These are phyloP conservation scores for Eudasyphora cyanicolor DNA, from an alignment of 2,888 invertebrate species.

Conservation along the genomic window DNA sequence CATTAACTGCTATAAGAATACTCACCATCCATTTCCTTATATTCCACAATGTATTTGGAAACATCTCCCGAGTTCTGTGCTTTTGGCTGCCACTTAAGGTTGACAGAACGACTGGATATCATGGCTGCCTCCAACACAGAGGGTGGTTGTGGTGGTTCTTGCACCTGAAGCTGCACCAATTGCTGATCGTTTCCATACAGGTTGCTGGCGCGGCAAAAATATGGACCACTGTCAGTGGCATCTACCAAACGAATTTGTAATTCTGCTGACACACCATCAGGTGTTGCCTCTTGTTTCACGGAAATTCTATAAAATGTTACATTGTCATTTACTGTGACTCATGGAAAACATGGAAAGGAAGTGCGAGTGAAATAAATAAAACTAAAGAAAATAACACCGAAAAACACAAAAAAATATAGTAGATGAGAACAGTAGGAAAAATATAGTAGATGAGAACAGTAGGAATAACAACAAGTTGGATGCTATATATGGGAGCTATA, in stretches of 20 bases:
- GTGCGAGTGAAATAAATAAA: neutral
- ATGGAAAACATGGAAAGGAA: too few relatives aligned
- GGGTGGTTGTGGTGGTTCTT: slow-evolving; percentile 88
- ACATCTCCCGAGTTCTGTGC: slow-evolving; percentile 86
- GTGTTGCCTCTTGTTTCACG: slow-evolving; percentile 85
- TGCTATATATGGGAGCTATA: too few relatives aligned
- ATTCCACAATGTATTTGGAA: slow-evolving; percentile 86
- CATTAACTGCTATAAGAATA: neutral
- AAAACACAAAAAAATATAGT: slow-evolving; percentile 30
- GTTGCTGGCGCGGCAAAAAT: slow-evolving; percentile 89
- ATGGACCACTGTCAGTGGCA: slow-evolving; percentile 87
- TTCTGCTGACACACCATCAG: slow-evolving; percentile 86
- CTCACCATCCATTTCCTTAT: slow-evolving; percentile 84
- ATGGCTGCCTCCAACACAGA: slow-evolving; percentile 85
- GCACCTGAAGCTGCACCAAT: slow-evolving; percentile 86
- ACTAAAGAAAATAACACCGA: neutral
- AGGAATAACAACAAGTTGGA: too few relatives aligned
- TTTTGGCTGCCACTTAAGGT: slow-evolving; percentile 88
- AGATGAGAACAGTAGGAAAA: too few relatives aligned
- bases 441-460: too few relatives aligned
- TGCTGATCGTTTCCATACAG: slow-evolving; percentile 87
- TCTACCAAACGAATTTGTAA: slow-evolving; percentile 86
- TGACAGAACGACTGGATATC: slow-evolving; percentile 86
- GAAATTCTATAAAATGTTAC: slow-evolving; percentile 79
- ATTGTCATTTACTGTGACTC: neutral